Base-by-base conservation (phyloP, 2,888 invertebrate genomes). In the Isoperla grammatica region DNA sequence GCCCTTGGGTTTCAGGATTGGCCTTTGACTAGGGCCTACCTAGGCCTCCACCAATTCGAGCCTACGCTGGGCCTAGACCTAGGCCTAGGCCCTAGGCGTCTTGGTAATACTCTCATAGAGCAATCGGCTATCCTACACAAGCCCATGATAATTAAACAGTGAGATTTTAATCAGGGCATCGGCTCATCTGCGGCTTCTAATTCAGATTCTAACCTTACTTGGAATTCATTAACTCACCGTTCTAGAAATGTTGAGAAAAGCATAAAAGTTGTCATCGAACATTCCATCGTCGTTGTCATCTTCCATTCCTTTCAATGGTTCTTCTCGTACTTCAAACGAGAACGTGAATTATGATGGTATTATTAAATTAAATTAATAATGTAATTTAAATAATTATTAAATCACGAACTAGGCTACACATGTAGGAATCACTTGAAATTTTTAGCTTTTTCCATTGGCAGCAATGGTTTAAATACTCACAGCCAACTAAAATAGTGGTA, bases 191-290 rank as follows among this genome's bases (percentile, higher is more conserved):
- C 42, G 45, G 6, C n/a, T 3, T 22, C 19, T 37, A 45, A n/a
- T 9, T 9, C 43, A 17, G 17, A 43, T 43, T 43, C 13, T 43
- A 43, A 43, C 13, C 8, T 56, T 58, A 35, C n/a, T 22, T 19
- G 19, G 29, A 2, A n/a, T 40, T 29, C 12, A n/a, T n/a, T n/a
- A 60, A 73, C 81, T 83, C 82, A 92, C 93, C 78, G 89, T 83
- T 79, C 83, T 86, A 8, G 90, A 81, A 63, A 95, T 80, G 78
- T 94, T 94, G 57, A 95, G 78, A 74, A 92, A 87, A 63, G 90
- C 86, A 74, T 95, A 95, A 75, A 87, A 93, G 76, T 94, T 90
- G 70, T 92, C 92, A 75, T 90, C 88, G 17, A 67, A 59, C 15
- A 62, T 29, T 35, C 39, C 56, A 13, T 61, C 63, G 19, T 67